Evolutionary conservation across 2,113 vertebrate genomes (phyloP).

Genomic region (Steatornis caripensis): DNA sequence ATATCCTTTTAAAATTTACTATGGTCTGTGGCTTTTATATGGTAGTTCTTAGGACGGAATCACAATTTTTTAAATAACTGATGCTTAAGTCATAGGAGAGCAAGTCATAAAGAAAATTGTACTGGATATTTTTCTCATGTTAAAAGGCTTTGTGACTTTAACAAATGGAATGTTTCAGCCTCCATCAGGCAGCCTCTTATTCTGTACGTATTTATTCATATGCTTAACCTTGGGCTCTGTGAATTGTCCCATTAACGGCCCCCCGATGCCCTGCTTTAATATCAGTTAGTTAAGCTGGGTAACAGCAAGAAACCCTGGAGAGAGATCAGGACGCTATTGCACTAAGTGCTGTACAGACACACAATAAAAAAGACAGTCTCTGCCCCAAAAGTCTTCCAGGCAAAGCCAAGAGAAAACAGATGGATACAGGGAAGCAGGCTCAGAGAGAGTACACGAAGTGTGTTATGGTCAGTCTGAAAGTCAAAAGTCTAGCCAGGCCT

Average conservation of each 20-base stretch:
- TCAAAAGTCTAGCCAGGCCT: background rate
- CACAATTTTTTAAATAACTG: background rate
- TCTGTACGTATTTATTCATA: conserved; percentile 6
- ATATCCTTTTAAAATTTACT: background rate
- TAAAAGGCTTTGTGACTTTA: background rate
- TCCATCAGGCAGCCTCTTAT: background rate
- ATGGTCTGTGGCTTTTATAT: background rate
- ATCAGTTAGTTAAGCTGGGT: background rate
- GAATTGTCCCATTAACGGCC: background rate
- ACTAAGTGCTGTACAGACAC: background rate
- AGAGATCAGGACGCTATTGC: background rate
- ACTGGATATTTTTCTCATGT: background rate
- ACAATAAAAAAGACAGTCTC: background rate
- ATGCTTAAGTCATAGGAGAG: background rate
- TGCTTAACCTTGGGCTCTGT: conserved; percentile 7
- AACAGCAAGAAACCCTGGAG: background rate
- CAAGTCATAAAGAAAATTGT: background rate
- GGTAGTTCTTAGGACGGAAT: background rate
- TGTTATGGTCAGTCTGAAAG: background rate
- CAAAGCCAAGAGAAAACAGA: background rate
- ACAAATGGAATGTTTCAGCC: background rate
- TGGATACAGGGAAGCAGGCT: background rate
- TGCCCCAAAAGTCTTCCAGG: background rate
- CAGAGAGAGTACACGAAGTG: background rate
- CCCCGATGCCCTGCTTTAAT: background rate